Percentiles rank a stretch among this genome's conserved stretches.
Evolutionary conservation across 2,797 vertebrate genomes (phyloP).

Genomic region (Neosalanx taihuensis): DNA sequence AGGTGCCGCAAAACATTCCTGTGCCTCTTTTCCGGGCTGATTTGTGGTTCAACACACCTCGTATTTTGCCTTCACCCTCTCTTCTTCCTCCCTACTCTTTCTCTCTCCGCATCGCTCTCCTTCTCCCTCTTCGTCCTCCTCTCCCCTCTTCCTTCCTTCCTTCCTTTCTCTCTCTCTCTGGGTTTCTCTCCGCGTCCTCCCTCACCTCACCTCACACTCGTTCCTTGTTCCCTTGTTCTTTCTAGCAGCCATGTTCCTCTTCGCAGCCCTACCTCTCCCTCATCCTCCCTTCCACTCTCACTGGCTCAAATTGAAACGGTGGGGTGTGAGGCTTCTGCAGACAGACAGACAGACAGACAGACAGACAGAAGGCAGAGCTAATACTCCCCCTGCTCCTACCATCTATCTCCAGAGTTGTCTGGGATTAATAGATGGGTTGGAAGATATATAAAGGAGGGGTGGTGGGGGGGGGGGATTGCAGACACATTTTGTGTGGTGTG

Average conservation of each 20-base stretch:
- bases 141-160: no score
- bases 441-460: slow-evolving; percentile 38
- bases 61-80: no score
- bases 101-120: no score
- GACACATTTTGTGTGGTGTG: slow-evolving; percentile 19
- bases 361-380: slow-evolving; percentile 34
- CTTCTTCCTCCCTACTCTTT: not conserved
- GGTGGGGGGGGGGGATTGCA: not conserved
- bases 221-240: no score
- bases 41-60: slow-evolving; percentile 5
- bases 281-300: not conserved
- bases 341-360: slow-evolving; percentile 38
- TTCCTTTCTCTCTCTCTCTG: no score
- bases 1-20: slow-evolving; percentile 16
- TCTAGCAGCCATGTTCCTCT: no score
- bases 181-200: slow-evolving; percentile 6
- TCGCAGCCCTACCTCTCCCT: no score
- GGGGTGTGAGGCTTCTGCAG: slow-evolving; percentile 28
- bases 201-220: slow-evolving; percentile 25
- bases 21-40: slow-evolving; percentile 3
- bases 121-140: no score
- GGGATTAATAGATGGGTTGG: slow-evolving; percentile 39
- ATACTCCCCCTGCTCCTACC: slow-evolving; percentile 41
- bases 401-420: slow-evolving; percentile 35
- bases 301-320: slow-evolving; percentile 37